Conservation (phyloP, 2,888 invertebrate genomes). For the Caenorhabditis plicata region DNA sequence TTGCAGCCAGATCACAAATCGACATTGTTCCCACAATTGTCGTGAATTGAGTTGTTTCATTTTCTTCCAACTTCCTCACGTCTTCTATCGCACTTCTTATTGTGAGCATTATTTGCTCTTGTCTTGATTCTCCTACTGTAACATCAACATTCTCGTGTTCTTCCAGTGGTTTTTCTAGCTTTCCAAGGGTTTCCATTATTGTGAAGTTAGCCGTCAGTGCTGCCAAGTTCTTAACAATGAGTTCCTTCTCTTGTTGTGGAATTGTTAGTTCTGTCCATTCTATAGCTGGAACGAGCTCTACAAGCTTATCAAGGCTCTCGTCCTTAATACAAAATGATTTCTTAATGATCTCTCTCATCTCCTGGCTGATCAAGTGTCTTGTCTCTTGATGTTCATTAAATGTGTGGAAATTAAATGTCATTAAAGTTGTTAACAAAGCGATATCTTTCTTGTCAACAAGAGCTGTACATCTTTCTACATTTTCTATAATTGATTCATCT, state of each 20-base stretch:
- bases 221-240: slow-evolving; percentile 18
- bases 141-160: slow-evolving; percentile 22
- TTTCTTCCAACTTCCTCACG: slow-evolving; percentile 7
- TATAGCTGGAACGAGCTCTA: slow-evolving; percentile 23
- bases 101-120: slow-evolving; percentile 27
- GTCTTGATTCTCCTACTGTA: slow-evolving; percentile 20
- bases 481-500: no score
- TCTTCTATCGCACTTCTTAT: slow-evolving; percentile 20
- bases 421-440: no score
- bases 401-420: no score
- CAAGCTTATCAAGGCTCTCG: slow-evolving; percentile 10
- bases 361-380: slow-evolving; percentile 11
- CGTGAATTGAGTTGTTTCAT: slow-evolving; percentile 18
- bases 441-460: no score
- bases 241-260: slow-evolving; percentile 16
- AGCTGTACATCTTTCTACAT: no score
- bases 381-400: no score
- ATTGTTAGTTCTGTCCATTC: slow-evolving; percentile 24
- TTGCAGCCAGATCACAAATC: slow-evolving; percentile 26
- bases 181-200: slow-evolving; percentile 21
- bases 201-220: not conserved
- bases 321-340: slow-evolving; percentile 20
- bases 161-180: slow-evolving; percentile 17
- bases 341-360: slow-evolving; percentile 19
- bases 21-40: slow-evolving; percentile 26